These are phyloP conservation scores for Rutpela maculata DNA, from an alignment of 2,888 invertebrate species.

Conservation along the genomic window DNA sequence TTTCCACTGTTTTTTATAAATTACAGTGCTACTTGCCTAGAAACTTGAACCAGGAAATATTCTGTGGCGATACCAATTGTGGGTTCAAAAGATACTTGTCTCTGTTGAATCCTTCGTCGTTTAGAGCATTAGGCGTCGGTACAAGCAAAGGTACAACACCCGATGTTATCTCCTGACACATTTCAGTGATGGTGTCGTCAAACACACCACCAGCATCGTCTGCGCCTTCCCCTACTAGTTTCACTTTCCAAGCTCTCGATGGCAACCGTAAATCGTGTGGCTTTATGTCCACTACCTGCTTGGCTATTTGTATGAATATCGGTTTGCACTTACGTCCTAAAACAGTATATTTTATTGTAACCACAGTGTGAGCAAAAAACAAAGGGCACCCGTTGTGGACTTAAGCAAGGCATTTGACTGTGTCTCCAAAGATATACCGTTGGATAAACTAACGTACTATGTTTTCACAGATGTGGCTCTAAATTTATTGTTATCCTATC, in stretches of 20 bases:
- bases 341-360: constrained; percentile 40
- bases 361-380: too few species aligned
- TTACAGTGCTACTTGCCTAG: constrained; percentile 72
- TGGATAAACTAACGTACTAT: too few species aligned
- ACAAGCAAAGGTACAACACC: constrained; percentile 78
- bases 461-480: too few species aligned
- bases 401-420: too few species aligned
- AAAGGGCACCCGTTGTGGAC: too few species aligned
- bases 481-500: too few species aligned
- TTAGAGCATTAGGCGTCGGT: constrained; percentile 79
- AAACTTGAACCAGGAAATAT: constrained; percentile 79
- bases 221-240: constrained; percentile 81
- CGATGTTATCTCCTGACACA: constrained; percentile 80
- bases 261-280: constrained; percentile 78
- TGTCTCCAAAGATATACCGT: too few species aligned
- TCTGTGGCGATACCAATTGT: constrained; percentile 75
- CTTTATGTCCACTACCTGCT: constrained; percentile 78
- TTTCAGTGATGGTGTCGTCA: constrained; percentile 82
- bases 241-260: constrained; percentile 81
- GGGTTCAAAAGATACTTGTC: constrained; percentile 80
- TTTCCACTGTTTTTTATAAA: too few species aligned
- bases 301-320: constrained; percentile 79
- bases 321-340: constrained; percentile 76
- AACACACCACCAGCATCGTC: constrained; percentile 84
- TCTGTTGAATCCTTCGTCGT: constrained; percentile 79